A percentile compares a stretch with the other conserved stretches of the same genome.
Conservation (phyloP, 2,888 invertebrate species). For the Epistrophe eligans region DNA sequence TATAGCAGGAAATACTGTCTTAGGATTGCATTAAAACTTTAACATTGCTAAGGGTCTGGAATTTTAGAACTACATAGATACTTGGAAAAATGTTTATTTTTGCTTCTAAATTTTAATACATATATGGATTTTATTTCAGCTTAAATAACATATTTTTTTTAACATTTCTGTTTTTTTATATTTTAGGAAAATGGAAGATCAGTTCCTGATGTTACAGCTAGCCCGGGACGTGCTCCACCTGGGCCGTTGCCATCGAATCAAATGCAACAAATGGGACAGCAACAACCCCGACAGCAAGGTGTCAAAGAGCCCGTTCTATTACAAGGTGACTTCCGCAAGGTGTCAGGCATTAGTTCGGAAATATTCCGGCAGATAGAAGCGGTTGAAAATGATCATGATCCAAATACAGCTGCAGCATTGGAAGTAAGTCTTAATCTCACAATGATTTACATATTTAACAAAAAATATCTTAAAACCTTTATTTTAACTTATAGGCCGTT, state of each 20-base stretch:
- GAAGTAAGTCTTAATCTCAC: constrained; percentile 85
- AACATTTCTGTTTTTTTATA: neutral
- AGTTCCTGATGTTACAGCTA: constrained; percentile 95
- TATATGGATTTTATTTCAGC: neutral
- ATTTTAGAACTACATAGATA: neutral
- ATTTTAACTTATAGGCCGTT: constrained; percentile 86
- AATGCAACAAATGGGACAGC: constrained; percentile 84
- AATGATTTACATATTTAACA: too few relatives aligned
- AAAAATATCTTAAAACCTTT: too few relatives aligned
- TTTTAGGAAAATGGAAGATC: constrained; percentile 94
- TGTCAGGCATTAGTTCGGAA: constrained; percentile 97
- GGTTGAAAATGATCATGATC: constrained; percentile 97
- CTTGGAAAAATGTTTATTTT: neutral
- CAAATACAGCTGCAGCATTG: constrained; percentile 95
- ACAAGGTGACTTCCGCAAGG: constrained; percentile 97
- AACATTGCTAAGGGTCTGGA: neutral
- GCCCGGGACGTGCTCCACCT: constrained; percentile 92
- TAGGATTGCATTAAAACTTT: constrained; percentile 50
- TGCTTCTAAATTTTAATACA: neutral
- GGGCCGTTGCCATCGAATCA: constrained; percentile 87
- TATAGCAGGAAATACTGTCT: constrained; percentile 28
- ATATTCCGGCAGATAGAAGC: constrained; percentile 98
- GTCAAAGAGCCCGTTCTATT: constrained; percentile 90
- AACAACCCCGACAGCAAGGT: constrained; percentile 83
- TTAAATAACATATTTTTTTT: neutral